These are phyloP conservation scores for Leptinotarsa tumamoca DNA, from an alignment of 2,888 invertebrate genomes.

Conservation along the genomic window DNA sequence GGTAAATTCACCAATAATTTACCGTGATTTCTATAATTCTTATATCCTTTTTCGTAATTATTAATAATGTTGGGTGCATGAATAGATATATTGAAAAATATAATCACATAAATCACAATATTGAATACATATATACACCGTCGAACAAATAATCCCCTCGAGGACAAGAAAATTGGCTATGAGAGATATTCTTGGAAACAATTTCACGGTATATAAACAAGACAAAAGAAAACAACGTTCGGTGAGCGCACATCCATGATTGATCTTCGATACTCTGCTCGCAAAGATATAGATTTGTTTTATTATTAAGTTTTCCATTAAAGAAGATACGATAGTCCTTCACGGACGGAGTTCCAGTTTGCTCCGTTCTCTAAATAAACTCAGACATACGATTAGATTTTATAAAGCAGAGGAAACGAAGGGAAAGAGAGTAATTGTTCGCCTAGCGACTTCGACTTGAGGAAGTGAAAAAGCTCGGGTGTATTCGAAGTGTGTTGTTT, in stretches of 20 bases:
- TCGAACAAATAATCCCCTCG: too few relatives aligned
- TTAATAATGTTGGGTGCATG: too few relatives aligned
- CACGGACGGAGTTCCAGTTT: constrained; percentile 14
- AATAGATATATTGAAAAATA: too few relatives aligned
- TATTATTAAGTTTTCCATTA: constrained; percentile 37
- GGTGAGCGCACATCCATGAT: constrained; percentile 1
- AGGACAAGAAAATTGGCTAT: background rate
- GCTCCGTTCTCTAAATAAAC: constrained; percentile 39
- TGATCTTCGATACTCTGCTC: constrained; percentile 10
- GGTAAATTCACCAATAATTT: too few relatives aligned
- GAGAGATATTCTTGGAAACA: background rate
- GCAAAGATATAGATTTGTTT: constrained; percentile 33
- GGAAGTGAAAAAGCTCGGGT: constrained; percentile 11
- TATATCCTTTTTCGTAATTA: too few relatives aligned
- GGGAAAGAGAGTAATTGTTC: constrained; percentile 26
- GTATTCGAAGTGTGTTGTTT: constrained; percentile 18
- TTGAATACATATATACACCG: too few relatives aligned
- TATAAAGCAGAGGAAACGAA: constrained; percentile 17
- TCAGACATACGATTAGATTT: constrained; percentile 39
- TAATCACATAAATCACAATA: too few relatives aligned
- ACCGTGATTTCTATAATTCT: too few relatives aligned
- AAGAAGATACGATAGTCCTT: constrained; percentile 19
- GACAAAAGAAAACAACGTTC: background rate
- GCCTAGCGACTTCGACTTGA: constrained; percentile 1
- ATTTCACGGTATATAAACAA: background rate